Conservation (phyloP, 2,113 vertebrate species). For the Oreotrochilus melanogaster region DNA sequence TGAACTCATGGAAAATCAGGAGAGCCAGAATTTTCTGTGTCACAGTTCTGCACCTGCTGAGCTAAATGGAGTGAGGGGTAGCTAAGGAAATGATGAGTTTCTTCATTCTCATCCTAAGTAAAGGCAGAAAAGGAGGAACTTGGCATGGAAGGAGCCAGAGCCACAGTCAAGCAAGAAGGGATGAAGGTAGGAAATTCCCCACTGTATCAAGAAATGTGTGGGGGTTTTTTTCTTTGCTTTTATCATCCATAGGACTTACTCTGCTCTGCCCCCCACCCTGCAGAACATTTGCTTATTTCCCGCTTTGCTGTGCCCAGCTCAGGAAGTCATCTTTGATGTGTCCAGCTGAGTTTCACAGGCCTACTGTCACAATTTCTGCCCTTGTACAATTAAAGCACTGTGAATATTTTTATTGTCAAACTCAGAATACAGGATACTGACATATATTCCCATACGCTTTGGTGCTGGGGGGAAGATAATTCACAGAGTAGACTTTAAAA, state of each 20-base stretch:
- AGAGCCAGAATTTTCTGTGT: not conserved
- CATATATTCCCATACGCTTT: not conserved
- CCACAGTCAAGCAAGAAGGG: not conserved
- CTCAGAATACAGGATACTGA: not conserved
- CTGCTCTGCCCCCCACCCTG: not conserved
- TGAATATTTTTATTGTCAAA: not conserved
- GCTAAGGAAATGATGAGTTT: not conserved
- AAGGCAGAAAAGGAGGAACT: not conserved
- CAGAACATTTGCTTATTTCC: not conserved
- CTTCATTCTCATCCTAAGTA: not conserved
- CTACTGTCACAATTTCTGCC: not conserved
- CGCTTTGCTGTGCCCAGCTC: not conserved
- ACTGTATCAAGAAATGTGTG: not conserved
- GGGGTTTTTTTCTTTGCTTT: not conserved
- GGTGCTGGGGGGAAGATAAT: not conserved
- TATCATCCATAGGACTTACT: not conserved
- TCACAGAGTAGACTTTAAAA: slow-evolving; percentile 15
- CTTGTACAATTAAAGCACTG: not conserved
- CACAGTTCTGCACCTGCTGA: not conserved
- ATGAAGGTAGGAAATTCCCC: not conserved
- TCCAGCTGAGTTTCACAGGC: not conserved
- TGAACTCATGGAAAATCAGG: not conserved
- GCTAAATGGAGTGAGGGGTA: not conserved
- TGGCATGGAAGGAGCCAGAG: not conserved
- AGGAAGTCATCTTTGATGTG: not conserved